Percentiles rank a stretch among this genome's conserved stretches.
phyloP scores from a whole-genome alignment of 92 coral and sea anemone species.

The Zoanthus gigantus region DNA sequence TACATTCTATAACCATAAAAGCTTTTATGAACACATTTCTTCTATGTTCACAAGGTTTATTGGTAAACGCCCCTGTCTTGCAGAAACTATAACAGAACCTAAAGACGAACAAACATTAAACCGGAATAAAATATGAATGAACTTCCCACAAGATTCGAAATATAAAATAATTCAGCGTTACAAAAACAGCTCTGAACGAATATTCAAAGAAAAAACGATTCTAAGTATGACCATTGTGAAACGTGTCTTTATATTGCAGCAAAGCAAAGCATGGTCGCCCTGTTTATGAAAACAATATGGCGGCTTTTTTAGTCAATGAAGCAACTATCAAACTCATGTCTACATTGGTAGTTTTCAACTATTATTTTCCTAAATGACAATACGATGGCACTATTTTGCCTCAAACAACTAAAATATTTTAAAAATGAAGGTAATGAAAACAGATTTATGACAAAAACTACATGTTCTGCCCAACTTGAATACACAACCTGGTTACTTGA shows the following conservation, averaged over 20 bases:
- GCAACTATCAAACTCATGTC: constrained; percentile 40
- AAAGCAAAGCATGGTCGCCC: not conserved
- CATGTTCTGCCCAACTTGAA: not conserved
- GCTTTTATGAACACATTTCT: not conserved
- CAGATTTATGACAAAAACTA: constrained; percentile 15
- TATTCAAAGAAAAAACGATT: not conserved
- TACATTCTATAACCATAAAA: not conserved
- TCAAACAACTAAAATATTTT: constrained; percentile 3
- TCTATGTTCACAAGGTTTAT: not conserved
- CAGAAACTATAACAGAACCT: not conserved
- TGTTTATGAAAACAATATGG: constrained; percentile 51
- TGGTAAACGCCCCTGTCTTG: constrained; percentile 48
- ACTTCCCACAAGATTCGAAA: constrained; percentile 36
- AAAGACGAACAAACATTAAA: not conserved
- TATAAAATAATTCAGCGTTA: not conserved
- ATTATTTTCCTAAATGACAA: not conserved
- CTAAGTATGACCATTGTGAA: constrained; percentile 1
- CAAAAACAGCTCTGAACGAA: not conserved
- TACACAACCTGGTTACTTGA: constrained; percentile 8
- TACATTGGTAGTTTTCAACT: not conserved
- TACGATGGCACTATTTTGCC: not conserved
- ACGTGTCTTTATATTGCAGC: not conserved
- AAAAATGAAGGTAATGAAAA: constrained; percentile 25
- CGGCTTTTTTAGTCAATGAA: constrained; percentile 5
- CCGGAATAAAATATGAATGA: constrained; percentile 38